A percentile compares a stretch with the other conserved stretches of the same genome.
These are phyloP conservation scores for Botia almorhae DNA, from an alignment of 2,797 vertebrate species.

Conservation along the genomic window DNA sequence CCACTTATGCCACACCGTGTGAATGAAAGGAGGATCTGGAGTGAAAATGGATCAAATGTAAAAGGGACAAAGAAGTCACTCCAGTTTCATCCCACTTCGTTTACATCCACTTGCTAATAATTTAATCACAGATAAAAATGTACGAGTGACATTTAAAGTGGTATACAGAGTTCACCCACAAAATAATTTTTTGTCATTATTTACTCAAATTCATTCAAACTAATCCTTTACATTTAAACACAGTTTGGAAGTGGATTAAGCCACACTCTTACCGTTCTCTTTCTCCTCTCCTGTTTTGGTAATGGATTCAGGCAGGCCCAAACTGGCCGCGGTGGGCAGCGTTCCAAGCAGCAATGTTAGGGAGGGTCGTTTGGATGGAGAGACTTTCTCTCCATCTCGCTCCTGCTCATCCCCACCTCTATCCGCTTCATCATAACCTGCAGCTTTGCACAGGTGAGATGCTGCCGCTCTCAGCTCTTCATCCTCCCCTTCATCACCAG, in stretches of 20 bases:
- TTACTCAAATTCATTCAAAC: too few species aligned
- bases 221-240: neutral
- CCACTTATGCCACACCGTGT: too few species aligned
- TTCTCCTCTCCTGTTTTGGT: slow-evolving; percentile 76
- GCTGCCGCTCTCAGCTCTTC: slow-evolving; percentile 88
- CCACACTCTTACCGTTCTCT: slow-evolving; percentile 79
- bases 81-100: neutral
- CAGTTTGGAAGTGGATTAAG: neutral
- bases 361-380: slow-evolving; percentile 73
- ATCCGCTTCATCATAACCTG: slow-evolving; percentile 70
- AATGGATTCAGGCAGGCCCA: slow-evolving; percentile 87
- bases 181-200: too few species aligned
- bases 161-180: too few species aligned
- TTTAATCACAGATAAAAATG: neutral
- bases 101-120: too few species aligned
- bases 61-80: neutral
- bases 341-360: slow-evolving; percentile 88
- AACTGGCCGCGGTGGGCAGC: slow-evolving; percentile 87
- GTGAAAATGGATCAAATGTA: neutral
- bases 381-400: slow-evolving; percentile 19
- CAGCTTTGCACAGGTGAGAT: slow-evolving; percentile 86
- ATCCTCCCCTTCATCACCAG: slow-evolving; percentile 78
- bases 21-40: neutral
- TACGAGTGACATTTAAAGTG: too few species aligned
- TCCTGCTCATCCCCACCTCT: slow-evolving; percentile 47